phyloP scores from a whole-genome alignment of 2,888 invertebrate genomes.

The Alloplasta piceator region DNA sequence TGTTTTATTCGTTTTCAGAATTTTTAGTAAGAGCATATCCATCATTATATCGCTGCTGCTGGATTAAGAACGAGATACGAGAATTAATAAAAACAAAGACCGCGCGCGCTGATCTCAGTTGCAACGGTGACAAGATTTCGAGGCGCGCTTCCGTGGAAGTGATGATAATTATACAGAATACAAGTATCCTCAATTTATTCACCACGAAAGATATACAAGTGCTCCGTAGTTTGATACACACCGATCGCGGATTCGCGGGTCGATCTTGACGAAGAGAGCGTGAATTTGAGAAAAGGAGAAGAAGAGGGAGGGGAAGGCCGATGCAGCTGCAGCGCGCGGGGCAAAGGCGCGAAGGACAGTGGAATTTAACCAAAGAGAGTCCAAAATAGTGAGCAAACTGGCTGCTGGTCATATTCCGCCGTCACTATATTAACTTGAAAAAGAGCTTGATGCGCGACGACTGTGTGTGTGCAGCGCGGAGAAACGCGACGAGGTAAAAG shows the following conservation, averaged over 20 bases:
- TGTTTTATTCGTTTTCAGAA: no score
- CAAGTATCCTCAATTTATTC: conserved; percentile 1
- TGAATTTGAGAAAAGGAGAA: conserved; percentile 49
- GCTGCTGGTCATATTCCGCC: conserved; percentile 57
- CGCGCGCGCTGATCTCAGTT: conserved; percentile 43
- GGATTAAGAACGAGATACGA: conserved; percentile 11
- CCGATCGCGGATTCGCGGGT: conserved; percentile 61
- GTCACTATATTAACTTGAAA: conserved; percentile 59
- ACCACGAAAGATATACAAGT: conserved; percentile 16
- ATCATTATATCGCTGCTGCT: no score
- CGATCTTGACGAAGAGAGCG: conserved; percentile 56
- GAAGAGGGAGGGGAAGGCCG: conserved; percentile 39
- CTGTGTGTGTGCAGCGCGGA: conserved; percentile 43
- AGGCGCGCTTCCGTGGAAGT: conserved; percentile 10
- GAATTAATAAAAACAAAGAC: background rate
- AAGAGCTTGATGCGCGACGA: conserved; percentile 61
- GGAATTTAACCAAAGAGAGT: conserved; percentile 69
- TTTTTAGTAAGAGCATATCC: no score
- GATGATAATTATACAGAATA: no score
- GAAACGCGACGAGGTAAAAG: conserved; percentile 55
- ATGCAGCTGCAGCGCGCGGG: conserved; percentile 11
- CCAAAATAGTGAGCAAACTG: conserved; percentile 66
- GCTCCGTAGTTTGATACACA: conserved; percentile 9
- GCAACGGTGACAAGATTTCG: conserved; percentile 20
- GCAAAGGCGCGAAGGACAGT: conserved; percentile 51